Base-by-base conservation (phyloP, 2,888 invertebrate genomes). In the Empis livida region DNA sequence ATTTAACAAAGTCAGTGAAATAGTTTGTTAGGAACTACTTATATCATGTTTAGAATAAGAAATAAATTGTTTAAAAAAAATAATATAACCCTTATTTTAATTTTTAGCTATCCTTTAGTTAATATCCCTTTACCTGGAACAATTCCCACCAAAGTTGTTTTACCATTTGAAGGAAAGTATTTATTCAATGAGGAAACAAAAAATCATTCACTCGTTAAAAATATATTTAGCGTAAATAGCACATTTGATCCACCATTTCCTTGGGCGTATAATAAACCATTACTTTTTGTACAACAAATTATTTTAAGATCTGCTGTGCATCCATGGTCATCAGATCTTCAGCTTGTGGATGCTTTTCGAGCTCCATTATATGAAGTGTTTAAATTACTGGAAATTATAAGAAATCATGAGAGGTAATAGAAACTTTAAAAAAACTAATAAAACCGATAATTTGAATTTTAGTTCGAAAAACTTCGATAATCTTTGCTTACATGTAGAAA, bases 91-190 rank as follows among this genome's bases (percentile, higher is more conserved):
- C n/a, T n/a, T n/a, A n/a, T 39, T 45, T 41, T 10, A 6, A 17
- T 23, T 73, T 75, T 32, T 70, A 92, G 92, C 65, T 87, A 83
- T 64, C 92, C 92, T 0, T 68, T 92, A 51, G 71, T 89, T 55
- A 84, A 88, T 72, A 77, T 94, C 51, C 93, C 94, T 4, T 73
- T 95, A 59, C 91, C 92, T 15, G 92, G 93, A 50, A 92, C 90
- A 60, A 82, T 85, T 55, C 93, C 93, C 11, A 82, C 84, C 42
- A 77, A 80, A 59, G 73, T 82, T 42, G 73, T 76, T 59, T 60
- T 80, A 32, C 77, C 79, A 30, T 71, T 68, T 46, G 68, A 73
- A 48, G 61, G 61, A n/a, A 59, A 59, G 48, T 61, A 63, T 40
- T 55, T 63, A 5, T 61, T 61, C 49, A 59, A 57, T 8, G 57